Evolutionary conservation across 1,140 invertebrate genomes (phyloP), one percentile per base, ranked within the genome.

Genomic region (Cherax quadricarinatus): DNA sequence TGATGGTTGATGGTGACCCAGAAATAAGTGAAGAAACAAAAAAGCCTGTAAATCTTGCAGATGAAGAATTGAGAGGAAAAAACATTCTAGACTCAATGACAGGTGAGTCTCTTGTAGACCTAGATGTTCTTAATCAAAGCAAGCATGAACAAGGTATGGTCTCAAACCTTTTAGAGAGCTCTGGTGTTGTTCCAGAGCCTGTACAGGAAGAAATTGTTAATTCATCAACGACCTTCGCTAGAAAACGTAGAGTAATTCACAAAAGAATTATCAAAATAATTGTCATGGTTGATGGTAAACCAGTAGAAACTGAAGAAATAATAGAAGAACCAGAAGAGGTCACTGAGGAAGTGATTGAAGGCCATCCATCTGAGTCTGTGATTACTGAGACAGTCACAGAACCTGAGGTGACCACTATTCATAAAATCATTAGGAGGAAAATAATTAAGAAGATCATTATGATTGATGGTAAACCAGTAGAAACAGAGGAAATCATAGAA

Each of bases 1-100:
- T 62, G 9, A 90, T 85, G 60, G 57, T 86, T 79, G 89, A 90
- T 75, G 81, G 82, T 30, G 79, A 90, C 24, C 89, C 49, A 9
- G 82, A 78, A 49, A 53, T 49, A 60, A 85, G 80, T 57, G 70
- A 75, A 30, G 70, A 70, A 70, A n/a, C 66, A 70, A 18, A 14
- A 18, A n/a, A 75, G 6, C 70, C 70, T 10, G 12, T 12, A 10
- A 75, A 30, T 75, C 6, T 10, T 30, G 30, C 9, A 10, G n/a
- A 24, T 75, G 70, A 75, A 75, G 1, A 30, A 75, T 75, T 24
- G n/a, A 5, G 30, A 6, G 7, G 30, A 30, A 24, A 1, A 21
- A 70, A n/a, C 5, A 70, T n/a, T 21, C 16, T n/a, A 75, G 70
- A 75, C 24, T 30, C 70, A 57, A 4, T 83, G 14, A 60, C 16